Evolutionary conservation across 2,888 invertebrate genomes (phyloP).

Genomic region (Entomobrya proxima): DNA sequence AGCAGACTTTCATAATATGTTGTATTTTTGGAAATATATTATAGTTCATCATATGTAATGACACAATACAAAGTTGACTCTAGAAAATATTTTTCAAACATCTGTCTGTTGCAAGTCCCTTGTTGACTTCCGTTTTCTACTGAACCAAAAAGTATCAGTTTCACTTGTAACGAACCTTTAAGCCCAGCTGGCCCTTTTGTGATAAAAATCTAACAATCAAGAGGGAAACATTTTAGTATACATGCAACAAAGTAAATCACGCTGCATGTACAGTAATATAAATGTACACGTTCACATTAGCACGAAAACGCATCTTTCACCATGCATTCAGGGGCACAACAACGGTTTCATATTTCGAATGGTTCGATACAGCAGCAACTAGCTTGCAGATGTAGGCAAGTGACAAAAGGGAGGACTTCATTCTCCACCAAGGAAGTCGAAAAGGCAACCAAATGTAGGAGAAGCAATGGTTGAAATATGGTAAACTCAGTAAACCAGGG

Average conservation of each 20-base stretch:
- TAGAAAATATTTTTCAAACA: constrained; percentile 6
- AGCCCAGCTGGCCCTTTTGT: constrained; percentile 13
- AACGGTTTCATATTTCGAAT: constrained; percentile 43
- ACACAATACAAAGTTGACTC: too few species aligned
- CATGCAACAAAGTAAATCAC: too few species aligned
- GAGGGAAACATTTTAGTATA: not conserved
- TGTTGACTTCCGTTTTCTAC: constrained; percentile 33
- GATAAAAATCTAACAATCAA: not conserved
- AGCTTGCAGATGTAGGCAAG: constrained; percentile 46
- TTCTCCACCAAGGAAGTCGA: not conserved
- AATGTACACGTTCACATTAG: not conserved
- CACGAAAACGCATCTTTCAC: not conserved
- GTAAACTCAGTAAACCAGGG: too few species aligned
- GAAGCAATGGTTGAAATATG: too few species aligned
- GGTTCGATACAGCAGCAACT: not conserved
- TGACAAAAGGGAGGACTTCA: constrained; percentile 29
- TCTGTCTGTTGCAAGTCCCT: constrained; percentile 23
- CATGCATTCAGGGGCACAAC: not conserved
- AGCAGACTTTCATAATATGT: too few species aligned
- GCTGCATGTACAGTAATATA: too few species aligned
- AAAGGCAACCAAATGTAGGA: too few species aligned
- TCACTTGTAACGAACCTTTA: constrained; percentile 40
- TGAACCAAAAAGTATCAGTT: constrained; percentile 55
- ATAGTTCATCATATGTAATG: too few species aligned
- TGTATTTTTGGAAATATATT: too few species aligned